Conservation (phyloP, 2,888 invertebrate species). For the Campoplex nolae region DNA sequence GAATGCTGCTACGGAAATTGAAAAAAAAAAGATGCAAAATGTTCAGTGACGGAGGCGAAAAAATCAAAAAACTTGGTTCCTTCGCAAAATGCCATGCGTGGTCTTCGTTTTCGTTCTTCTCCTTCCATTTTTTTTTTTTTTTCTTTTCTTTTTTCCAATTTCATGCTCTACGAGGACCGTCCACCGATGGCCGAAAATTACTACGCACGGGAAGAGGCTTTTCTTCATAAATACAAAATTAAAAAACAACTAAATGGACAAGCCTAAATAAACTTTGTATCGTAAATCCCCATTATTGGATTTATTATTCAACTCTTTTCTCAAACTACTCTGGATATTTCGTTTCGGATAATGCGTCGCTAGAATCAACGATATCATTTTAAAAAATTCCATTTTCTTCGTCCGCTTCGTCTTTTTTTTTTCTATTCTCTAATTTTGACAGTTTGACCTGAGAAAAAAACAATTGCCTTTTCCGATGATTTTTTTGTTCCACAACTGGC, state of each 20-base stretch:
- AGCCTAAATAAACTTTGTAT: constrained; percentile 63
- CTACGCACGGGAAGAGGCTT: constrained; percentile 57
- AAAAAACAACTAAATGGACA: constrained; percentile 43
- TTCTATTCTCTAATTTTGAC: neutral
- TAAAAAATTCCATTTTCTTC: neutral
- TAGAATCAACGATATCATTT: too few species aligned
- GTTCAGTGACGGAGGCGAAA: neutral
- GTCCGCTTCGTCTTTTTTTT: neutral
- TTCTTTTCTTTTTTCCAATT: neutral
- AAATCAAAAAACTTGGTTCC: neutral
- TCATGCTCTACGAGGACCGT: constrained; percentile 28
- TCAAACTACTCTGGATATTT: too few species aligned
- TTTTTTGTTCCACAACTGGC: too few species aligned
- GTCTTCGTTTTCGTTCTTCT: neutral
- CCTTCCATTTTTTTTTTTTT: neutral
- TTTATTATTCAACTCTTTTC: too few species aligned
- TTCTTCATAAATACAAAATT: constrained; percentile 14
- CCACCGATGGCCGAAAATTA: constrained; percentile 52
- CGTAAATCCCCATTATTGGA: constrained; percentile 28
- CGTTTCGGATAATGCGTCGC: too few species aligned
- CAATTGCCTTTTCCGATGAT: too few species aligned
- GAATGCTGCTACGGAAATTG: neutral
- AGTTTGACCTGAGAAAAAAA: too few species aligned
- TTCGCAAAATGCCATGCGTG: neutral
- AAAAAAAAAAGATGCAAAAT: neutral